A percentile compares a stretch with the other conserved stretches of the same genome.
These are phyloP conservation scores for Drosophila histrio DNA, from an alignment of 2,888 invertebrate genomes.

Conservation along the genomic window DNA sequence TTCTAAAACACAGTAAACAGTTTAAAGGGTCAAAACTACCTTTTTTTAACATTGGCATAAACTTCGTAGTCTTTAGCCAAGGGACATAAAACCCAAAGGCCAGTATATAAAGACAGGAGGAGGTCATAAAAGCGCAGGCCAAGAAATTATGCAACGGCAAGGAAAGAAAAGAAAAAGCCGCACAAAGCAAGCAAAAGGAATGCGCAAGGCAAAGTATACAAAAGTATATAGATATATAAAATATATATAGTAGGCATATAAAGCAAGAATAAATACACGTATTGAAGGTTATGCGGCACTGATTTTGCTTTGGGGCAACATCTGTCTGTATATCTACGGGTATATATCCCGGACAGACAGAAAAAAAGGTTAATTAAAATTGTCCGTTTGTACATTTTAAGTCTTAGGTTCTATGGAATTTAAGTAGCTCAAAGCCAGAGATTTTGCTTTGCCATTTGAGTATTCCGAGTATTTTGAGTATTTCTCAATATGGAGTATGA, in stretches of 20 bases:
- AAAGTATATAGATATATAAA: slow-evolving; percentile 16
- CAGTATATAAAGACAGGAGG: slow-evolving; percentile 3
- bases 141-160: slow-evolving; percentile 46
- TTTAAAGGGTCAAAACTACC: slow-evolving; percentile 4
- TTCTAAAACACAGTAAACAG: slow-evolving; percentile 1
- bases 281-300: slow-evolving; percentile 23
- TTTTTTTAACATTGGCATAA: neutral
- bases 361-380: slow-evolving; percentile 56
- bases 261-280: slow-evolving; percentile 22
- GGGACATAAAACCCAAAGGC: slow-evolving; percentile 5
- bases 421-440: slow-evolving; percentile 5
- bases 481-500: slow-evolving; percentile 22
- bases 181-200: slow-evolving; percentile 14
- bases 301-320: slow-evolving; percentile 33
- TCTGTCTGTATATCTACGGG: neutral
- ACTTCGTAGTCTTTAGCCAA: neutral
- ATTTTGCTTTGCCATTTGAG: slow-evolving; percentile 6
- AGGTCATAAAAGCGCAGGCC: slow-evolving; percentile 11
- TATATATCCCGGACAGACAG: slow-evolving; percentile 1
- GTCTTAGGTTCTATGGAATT: slow-evolving; percentile 11
- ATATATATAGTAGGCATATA: slow-evolving; percentile 2
- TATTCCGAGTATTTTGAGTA: slow-evolving; percentile 13
- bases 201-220: slow-evolving; percentile 16
- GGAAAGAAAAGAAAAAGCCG: slow-evolving; percentile 5
- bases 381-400: slow-evolving; percentile 26